Evolutionary conservation across 1,140 invertebrate genomes (phyloP).

Genomic region (Mesaphorura yosii): DNA sequence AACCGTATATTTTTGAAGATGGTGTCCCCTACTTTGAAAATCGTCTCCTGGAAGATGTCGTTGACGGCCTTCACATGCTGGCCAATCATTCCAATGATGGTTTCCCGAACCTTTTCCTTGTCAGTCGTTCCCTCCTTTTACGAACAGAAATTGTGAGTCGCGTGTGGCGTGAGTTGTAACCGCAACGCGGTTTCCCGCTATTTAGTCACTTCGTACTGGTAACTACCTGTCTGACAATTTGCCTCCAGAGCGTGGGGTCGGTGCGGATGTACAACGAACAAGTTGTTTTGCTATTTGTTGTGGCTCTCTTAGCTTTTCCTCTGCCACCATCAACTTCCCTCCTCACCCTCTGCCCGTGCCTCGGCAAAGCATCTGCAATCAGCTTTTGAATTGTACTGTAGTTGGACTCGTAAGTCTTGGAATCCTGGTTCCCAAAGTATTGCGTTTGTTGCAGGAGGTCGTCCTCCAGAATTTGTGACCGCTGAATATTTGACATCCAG

Average conservation of each 20-base stretch:
- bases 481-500: not conserved
- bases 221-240: conserved; percentile 56
- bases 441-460: too few species aligned
- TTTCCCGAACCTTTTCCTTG: conserved; percentile 76
- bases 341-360: conserved; percentile 46
- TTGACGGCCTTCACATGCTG: conserved; percentile 98
- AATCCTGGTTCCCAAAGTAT: too few species aligned
- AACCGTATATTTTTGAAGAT: conserved; percentile 84
- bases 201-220: not conserved
- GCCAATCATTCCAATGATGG: conserved; percentile 92
- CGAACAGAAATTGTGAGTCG: conserved; percentile 19
- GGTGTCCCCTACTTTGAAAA: conserved; percentile 63
- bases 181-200: too few species aligned
- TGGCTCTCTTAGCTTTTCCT: conserved; percentile 50
- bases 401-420: not conserved
- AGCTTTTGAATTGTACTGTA: not conserved
- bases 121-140: conserved; percentile 34
- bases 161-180: conserved; percentile 21
- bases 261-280: conserved; percentile 95
- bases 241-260: conserved; percentile 91
- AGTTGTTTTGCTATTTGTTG: conserved; percentile 60
- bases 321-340: conserved; percentile 38
- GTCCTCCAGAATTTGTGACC: not conserved
- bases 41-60: conserved; percentile 90
- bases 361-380: too few species aligned